Evolutionary conservation across 1,140 invertebrate species (phyloP), one percentile per base, ranked within the genome.

Genomic region (Cardiocondyla obscurior): DNA sequence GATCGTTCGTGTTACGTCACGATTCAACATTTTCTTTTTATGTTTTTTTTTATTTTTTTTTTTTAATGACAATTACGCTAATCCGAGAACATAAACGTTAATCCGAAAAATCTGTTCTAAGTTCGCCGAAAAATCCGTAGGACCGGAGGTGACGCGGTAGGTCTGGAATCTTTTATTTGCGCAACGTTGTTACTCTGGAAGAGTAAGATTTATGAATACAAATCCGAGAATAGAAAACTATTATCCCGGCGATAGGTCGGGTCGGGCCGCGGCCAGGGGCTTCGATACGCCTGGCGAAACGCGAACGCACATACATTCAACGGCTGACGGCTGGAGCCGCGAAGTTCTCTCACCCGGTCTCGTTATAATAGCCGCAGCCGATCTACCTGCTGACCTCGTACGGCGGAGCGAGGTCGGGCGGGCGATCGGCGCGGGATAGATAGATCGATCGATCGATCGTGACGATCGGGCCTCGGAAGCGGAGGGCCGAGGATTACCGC

Each of bases 401-500:
- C 5, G 64, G 49, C 28, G 28, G 25, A 51, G 36, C 42, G 72
- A 55, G 83, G 64, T 62, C 58, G 14, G 36, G 1, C 39, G 14
- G 62, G 42, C 53, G 73, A 64, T 76, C 44, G 72, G 49, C 22
- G 39, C 28, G 58, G 46, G n/a, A 57, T 53, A 60, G 81, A 85
- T 82, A 83, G 83, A 85, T 85, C 62, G 44, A 58, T 65, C 74
- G 39, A 58, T 69, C 57, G 85, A 86, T 70, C 77, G 65, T 69
- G 62, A 72, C 39, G 82, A 79, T 87, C 83, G 42, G 53, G 10
- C 25, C 76, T 57, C 83, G 62, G 60, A 72, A 83, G 79, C 69
- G 39, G 57, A 76, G 65, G 28, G 51, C 22, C 65, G n/a, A 10
- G 79, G 77, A 81, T 84, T 82, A 69, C 39, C 77, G 16, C n/a